A percentile compares a stretch with the other conserved stretches of the same genome.
Conservation (phyloP, 1,140 invertebrate species). For the Alviniconcha marisindica region DNA sequence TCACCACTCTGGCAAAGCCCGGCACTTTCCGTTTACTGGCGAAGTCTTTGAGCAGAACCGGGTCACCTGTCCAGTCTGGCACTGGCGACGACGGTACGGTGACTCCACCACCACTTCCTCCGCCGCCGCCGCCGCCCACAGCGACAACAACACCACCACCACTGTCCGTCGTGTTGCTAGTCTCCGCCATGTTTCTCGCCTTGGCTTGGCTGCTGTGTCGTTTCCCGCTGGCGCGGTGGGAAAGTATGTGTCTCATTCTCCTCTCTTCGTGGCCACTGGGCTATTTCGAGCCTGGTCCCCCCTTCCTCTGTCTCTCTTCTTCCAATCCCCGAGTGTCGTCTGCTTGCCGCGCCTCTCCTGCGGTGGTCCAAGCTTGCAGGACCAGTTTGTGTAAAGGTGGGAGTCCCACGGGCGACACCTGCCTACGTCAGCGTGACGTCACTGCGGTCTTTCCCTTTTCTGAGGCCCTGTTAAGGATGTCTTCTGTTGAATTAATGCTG, state of each 20-base stretch:
- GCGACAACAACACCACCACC: not conserved
- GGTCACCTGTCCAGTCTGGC: slow-evolving; percentile 87
- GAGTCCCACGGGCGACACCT: not conserved
- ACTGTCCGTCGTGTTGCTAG: not conserved
- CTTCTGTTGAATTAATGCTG: too few relatives aligned
- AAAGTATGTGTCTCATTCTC: slow-evolving; percentile 24
- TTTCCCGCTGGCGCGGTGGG: not conserved
- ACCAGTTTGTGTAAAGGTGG: slow-evolving; percentile 25
- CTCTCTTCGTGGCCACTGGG: not conserved
- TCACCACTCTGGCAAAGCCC: slow-evolving; percentile 91
- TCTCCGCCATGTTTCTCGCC: slow-evolving; percentile 12
- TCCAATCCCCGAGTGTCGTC: not conserved
- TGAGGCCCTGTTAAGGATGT: slow-evolving; percentile 33
- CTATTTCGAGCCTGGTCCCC: slow-evolving; percentile 14
- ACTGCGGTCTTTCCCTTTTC: not conserved
- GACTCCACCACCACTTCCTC: not conserved
- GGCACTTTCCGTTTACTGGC: slow-evolving; percentile 87
- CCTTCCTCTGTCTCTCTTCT: not conserved
- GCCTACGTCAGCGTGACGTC: slow-evolving; percentile 31
- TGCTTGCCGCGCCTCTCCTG: not conserved
- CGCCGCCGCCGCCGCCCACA: not conserved
- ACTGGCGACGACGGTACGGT: slow-evolving; percentile 42
- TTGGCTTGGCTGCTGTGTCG: not conserved
- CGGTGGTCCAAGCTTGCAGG: slow-evolving; percentile 20
- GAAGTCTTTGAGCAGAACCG: slow-evolving; percentile 87